Conservation (phyloP, 1,140 invertebrate genomes). For the Dolichoris vasculosae region DNA sequence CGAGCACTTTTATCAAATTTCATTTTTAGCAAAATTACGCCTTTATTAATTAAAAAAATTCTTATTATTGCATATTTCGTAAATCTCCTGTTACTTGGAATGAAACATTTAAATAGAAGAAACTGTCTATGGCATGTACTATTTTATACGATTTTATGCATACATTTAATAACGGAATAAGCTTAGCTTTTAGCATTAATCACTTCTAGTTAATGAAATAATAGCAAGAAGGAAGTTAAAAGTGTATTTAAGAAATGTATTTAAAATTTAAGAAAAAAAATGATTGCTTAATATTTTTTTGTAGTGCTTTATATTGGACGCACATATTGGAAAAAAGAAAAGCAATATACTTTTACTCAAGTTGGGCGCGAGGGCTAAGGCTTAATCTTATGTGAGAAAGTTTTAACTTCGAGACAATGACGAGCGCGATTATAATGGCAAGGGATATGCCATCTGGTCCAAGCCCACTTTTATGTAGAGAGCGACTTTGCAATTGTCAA, state of each 20-base stretch:
- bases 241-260: too few species aligned
- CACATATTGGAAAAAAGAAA: background rate
- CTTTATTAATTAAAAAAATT: too few species aligned
- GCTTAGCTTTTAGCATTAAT: too few species aligned
- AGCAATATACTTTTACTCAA: background rate
- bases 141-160: too few species aligned
- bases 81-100: too few species aligned
- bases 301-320: conserved; percentile 20
- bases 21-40: too few species aligned
- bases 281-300: conserved; percentile 40
- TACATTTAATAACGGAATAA: too few species aligned
- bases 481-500: conserved; percentile 46
- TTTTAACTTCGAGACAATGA: conserved; percentile 38
- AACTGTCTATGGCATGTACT: too few species aligned
- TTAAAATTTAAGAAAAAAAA: conserved; percentile 42
- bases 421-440: conserved; percentile 9
- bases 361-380: conserved; percentile 2
- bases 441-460: conserved; percentile 31
- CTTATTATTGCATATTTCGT: too few species aligned
- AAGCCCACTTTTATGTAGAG: background rate
- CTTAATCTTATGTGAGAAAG: background rate
- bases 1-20: too few species aligned
- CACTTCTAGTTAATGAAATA: too few species aligned
- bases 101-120: too few species aligned
- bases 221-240: background rate